Percentiles rank a stretch among this genome's conserved stretches.
phyloP scores from a whole-genome alignment of 2,113 vertebrate genomes.

The Proterorhinus semilunaris region DNA sequence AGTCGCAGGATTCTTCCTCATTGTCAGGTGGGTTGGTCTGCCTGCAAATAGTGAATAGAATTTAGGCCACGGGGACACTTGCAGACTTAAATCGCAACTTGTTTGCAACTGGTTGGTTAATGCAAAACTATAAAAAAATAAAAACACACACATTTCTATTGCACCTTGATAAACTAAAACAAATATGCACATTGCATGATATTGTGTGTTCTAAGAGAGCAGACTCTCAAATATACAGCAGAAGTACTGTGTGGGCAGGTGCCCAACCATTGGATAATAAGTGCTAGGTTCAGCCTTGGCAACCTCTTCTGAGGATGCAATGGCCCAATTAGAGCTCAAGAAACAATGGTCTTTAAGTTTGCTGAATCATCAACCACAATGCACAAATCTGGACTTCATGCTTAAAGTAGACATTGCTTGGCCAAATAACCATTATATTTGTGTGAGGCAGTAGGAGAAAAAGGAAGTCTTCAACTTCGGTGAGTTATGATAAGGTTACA shows the following conservation, averaged over 20 bases:
- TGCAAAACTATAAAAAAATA: constrained; percentile 6
- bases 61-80: neutral
- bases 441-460: neutral
- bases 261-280: constrained; percentile 50
- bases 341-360: constrained; percentile 23
- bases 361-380: constrained; percentile 39
- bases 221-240: constrained; percentile 29
- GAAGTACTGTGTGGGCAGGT: constrained; percentile 19
- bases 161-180: constrained; percentile 12
- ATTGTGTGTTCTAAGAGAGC: constrained; percentile 26
- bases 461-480: neutral
- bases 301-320: constrained; percentile 43
- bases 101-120: neutral
- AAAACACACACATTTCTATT: constrained; percentile 6
- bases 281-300: constrained; percentile 34
- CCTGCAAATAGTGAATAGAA: constrained; percentile 65
- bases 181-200: constrained; percentile 40
- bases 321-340: constrained; percentile 34
- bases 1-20: constrained; percentile 88
- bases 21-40: constrained; percentile 74
- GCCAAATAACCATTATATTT: neutral
- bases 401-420: neutral
- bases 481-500: too few species aligned
- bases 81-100: constrained; percentile 8
- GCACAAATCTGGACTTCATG: constrained; percentile 14